A percentile compares a stretch with the other conserved stretches of the same genome.
These are phyloP conservation scores for Brachyhypopomus occidentalis DNA, from an alignment of 2,113 vertebrate species.

Conservation along the genomic window DNA sequence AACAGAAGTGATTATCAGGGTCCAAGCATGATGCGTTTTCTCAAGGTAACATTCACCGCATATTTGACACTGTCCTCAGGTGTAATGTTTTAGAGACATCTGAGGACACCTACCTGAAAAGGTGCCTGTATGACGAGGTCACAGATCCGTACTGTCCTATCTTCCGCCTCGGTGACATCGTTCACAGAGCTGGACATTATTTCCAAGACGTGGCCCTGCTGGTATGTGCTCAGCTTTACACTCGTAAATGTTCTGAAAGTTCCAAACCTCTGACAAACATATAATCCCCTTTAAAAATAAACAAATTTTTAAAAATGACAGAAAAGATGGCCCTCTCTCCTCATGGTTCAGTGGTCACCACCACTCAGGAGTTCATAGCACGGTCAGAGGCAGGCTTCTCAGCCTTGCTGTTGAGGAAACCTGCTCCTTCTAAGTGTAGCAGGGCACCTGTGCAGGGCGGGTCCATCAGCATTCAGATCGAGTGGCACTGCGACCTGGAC, in stretches of 20 bases:
- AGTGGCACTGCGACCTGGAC: slow-evolving; percentile 93
- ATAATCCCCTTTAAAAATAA: background rate
- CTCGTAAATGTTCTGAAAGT: no score
- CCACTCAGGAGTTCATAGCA: background rate
- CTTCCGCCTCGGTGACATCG: slow-evolving; percentile 82
- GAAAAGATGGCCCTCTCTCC: no score
- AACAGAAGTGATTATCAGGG: no score
- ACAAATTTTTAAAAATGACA: background rate
- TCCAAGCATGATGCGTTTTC: background rate
- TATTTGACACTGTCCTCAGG: slow-evolving; percentile 66
- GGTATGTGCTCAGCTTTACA: slow-evolving; percentile 63
- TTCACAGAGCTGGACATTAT: slow-evolving; percentile 74
- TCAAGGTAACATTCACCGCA: background rate
- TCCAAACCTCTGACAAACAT: no score
- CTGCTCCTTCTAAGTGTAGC: background rate
- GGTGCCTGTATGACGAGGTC: slow-evolving; percentile 75
- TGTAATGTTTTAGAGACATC: slow-evolving; percentile 80
- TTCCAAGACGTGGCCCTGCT: slow-evolving; percentile 80
- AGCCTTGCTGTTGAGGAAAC: background rate
- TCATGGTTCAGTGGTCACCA: no score
- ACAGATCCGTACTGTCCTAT: slow-evolving; percentile 87
- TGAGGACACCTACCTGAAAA: slow-evolving; percentile 76
- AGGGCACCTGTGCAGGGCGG: slow-evolving; percentile 76
- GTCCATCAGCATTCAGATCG: slow-evolving; percentile 86
- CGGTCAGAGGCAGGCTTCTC: background rate